Evolutionary conservation across 2,113 vertebrate genomes (phyloP), one percentile per base, ranked within the genome.

Genomic region (Pseudonaja textilis): DNA sequence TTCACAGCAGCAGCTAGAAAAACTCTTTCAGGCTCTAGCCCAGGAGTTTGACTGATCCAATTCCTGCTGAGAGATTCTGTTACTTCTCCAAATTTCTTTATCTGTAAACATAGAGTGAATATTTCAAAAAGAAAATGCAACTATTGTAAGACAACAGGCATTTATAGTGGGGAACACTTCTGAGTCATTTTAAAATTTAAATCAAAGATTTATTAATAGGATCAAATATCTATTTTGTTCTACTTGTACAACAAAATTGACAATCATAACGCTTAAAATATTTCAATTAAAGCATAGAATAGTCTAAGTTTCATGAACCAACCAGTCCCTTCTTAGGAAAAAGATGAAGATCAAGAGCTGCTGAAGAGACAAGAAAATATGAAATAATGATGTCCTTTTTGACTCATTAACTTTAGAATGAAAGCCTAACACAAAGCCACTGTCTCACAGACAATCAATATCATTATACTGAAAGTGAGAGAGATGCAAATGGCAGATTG

Each of bases 1-100:
- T 97, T 97, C 93, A 97, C 96, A 56, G 94, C 92, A 4, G 96
- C 34, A 34, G 45, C 52, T 91, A 97, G 92, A 88, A 97, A 97
- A 89, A 93, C 96, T 91, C 0, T 95, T 93, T 96, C 97, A 0
- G 96, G 97, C 87, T 0, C 93, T 34, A 97, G 34, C 89, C 11
- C 96, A 0, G 96, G 47, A 88, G 95, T 74, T 69, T 94, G 96
- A 87, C 88, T 61, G 54, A 93, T 94, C 97, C 96, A 97, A 11
- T 5, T 6, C 45, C 22, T 91, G 92, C 92, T 95, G 92, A 97
- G 92, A 56, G 90, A 93, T 0, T 95, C 90, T 8, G 97, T 95
- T 0, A n/a, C 93, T 42, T 94, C 61, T n/a, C 10, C 88, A 39
- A 96, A 95, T 89, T 90, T 88, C 85, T 93, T 91, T 54, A 93